Percentiles rank a stretch among this genome's conserved stretches.
phyloP scores from a whole-genome alignment of 2,888 invertebrate species.

The Latrodectus elegans region DNA sequence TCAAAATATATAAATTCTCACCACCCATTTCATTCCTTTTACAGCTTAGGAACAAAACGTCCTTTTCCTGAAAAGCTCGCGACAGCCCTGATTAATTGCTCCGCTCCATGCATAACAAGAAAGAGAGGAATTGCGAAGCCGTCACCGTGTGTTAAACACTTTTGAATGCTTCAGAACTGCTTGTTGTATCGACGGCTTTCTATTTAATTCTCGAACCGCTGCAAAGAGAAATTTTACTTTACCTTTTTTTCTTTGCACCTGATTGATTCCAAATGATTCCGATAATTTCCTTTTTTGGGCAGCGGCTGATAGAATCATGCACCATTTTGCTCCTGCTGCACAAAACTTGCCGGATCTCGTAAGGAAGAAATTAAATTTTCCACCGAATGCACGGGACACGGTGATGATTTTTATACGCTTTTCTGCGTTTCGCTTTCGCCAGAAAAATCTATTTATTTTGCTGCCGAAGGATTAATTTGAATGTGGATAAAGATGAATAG shows the following conservation, averaged over 20 bases:
- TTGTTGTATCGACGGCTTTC: constrained; percentile 32
- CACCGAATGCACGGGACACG: constrained; percentile 8
- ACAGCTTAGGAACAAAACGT: background rate
- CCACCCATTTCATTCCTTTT: background rate
- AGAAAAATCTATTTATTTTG: constrained; percentile 34
- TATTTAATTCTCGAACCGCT: constrained; percentile 45
- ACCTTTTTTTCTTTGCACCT: constrained; percentile 16
- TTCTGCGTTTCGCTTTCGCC: background rate
- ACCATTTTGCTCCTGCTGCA: background rate
- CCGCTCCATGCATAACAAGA: constrained; percentile 13
- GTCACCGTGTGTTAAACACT: constrained; percentile 49
- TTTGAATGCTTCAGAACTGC: constrained; percentile 6
- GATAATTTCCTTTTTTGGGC: constrained; percentile 31
- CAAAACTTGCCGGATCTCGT: background rate
- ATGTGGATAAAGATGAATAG: background rate
- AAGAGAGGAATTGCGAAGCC: constrained; percentile 24
- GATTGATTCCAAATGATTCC: constrained; percentile 50
- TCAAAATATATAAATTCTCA: background rate
- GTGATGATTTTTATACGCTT: background rate
- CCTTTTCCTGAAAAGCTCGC: background rate
- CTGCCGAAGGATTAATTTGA: background rate
- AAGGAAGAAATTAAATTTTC: constrained; percentile 50
- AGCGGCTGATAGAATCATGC: background rate
- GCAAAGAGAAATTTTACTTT: constrained; percentile 35
- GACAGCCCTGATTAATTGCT: constrained; percentile 47